Base-by-base conservation (phyloP, 2,888 invertebrate species). In the Oeneis ivallda region DNA sequence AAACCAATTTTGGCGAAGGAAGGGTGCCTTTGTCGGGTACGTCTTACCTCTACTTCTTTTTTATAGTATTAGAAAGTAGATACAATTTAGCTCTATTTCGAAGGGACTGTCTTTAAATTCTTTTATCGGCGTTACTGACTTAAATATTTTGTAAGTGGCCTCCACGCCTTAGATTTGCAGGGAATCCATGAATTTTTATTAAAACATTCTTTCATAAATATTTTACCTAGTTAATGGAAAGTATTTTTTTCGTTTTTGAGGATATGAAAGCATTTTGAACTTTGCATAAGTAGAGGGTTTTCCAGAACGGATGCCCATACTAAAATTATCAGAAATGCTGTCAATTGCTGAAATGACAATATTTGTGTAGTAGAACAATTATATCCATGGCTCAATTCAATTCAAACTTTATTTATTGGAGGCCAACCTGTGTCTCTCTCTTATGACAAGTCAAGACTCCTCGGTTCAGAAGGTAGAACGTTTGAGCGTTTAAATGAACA, bases 151-250 rank as follows among this genome's bases (percentile, higher is more conserved):
- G 60, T 60, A 60, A 60, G 60, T 60, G 60, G 60, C 39, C 34
- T n/a, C 17, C 39, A n/a, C 59, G 50, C 59, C 59, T 59, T 59
- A 59, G 50, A 60, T 60, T 60, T 60, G 49, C 49, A 17, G 59
- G 49, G 59, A 59, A 59, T 59, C 50, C 49, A 60, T 60, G 60
- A 60, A 60, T 60, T 60, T 60, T 60, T 60, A 60, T 50, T 60
- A 50, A 60, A 60, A 60, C 60, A 60, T 60, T 60, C 49, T 60
- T 54, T 19, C 60, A 60, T 60, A 60, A 60, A 60, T 60, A 50
- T 60, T 60, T 50, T 39, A 60, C 60, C 34, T 50, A 50, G 43
- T 60, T 60, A 50, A 60, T 37, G 50, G 49, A 47, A 58, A 58
- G 49, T 60, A 19, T 60, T 60, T 39, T 39, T 17, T 37, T 49